Conservation (phyloP, 2,888 invertebrate species). For the Zygogramma bicolorata region DNA sequence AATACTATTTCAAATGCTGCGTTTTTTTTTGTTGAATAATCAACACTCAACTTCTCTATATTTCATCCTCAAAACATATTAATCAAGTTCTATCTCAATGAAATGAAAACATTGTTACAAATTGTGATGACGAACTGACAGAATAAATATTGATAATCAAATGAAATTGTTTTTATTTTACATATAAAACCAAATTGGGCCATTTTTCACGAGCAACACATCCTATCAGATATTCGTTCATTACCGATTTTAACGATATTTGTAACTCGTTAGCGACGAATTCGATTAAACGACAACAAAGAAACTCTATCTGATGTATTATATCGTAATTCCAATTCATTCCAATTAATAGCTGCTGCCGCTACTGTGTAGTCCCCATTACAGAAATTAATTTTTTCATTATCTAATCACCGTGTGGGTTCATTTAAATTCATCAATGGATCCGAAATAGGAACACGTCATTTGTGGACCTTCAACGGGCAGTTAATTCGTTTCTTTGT, state of each 20-base stretch:
- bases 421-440: constrained; percentile 57
- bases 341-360: constrained; percentile 30
- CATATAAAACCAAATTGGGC: not conserved
- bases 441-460: constrained; percentile 59
- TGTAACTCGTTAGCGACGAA: not conserved
- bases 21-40: too few species aligned
- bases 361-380: constrained; percentile 40
- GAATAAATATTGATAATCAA: too few species aligned
- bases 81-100: too few species aligned
- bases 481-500: constrained; percentile 54
- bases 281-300: constrained; percentile 24
- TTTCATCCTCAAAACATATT: too few species aligned
- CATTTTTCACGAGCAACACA: not conserved
- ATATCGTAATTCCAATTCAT: constrained; percentile 37
- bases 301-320: constrained; percentile 31
- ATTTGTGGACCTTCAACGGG: constrained; percentile 55
- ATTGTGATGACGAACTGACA: too few species aligned
- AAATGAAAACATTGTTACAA: too few species aligned
- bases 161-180: too few species aligned
- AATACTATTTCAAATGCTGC: too few species aligned
- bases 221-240: not conserved
- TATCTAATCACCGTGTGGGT: constrained; percentile 58
- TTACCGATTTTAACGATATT: not conserved
- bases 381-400: constrained; percentile 55
- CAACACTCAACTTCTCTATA: too few species aligned